These are phyloP conservation scores for Cyclopterus lumpus DNA, from an alignment of 2,797 vertebrate species.

Conservation along the genomic window DNA sequence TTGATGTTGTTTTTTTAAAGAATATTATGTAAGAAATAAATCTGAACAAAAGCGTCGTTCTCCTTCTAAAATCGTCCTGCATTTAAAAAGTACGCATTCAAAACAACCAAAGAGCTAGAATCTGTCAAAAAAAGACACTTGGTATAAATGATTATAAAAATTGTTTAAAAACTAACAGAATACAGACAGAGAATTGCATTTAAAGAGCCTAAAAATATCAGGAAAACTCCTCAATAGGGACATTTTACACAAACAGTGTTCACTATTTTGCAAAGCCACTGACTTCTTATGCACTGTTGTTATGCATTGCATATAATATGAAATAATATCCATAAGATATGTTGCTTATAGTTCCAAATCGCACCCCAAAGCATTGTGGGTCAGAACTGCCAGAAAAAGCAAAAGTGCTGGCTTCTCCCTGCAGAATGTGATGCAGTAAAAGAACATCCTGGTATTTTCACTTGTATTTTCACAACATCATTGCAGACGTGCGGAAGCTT, in stretches of 20 bases:
- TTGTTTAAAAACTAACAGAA: neutral
- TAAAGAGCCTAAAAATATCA: neutral
- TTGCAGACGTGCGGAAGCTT: too few relatives aligned
- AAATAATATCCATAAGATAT: neutral
- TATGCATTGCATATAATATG: neutral
- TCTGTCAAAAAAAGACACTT: neutral
- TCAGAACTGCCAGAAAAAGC: neutral
- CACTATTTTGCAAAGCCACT: neutral
- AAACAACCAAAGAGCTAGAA: neutral
- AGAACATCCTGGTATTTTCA: neutral
- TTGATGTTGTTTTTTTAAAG: too few relatives aligned
- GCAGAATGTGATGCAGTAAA: neutral
- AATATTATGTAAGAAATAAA: too few relatives aligned
- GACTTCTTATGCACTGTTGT: neutral
- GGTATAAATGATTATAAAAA: neutral
- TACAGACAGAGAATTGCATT: neutral
- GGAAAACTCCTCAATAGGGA: neutral
- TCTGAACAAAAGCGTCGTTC: too few relatives aligned
- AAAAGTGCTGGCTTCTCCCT: neutral
- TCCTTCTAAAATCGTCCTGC: too few relatives aligned
- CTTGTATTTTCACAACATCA: too few relatives aligned
- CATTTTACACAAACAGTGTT: too few relatives aligned
- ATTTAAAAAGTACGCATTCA: neutral
- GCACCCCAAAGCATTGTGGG: neutral
- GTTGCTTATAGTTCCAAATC: neutral